These are phyloP conservation scores for Drosophila obscura DNA, from an alignment of 1,140 invertebrate species.

Conservation along the genomic window DNA sequence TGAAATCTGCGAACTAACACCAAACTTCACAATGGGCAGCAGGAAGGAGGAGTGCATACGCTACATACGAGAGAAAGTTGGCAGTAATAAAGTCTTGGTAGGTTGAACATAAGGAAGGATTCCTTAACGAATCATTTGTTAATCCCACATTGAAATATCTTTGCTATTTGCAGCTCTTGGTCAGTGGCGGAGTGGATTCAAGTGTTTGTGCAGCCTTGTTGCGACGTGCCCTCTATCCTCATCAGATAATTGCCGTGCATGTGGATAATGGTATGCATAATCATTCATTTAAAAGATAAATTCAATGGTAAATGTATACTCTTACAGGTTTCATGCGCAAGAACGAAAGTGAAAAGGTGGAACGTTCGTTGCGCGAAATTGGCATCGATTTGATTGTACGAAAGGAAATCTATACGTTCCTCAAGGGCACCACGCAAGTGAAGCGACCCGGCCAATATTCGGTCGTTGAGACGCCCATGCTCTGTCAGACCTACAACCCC, in stretches of 20 bases:
- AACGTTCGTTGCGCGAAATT: constrained; percentile 92
- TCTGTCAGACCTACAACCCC: constrained; percentile 94
- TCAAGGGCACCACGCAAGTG: constrained; percentile 90
- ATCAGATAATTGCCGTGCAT: constrained; percentile 98
- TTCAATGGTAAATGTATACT: neutral
- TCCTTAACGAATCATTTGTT: neutral
- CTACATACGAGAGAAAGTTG: constrained; percentile 95
- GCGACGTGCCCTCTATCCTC: constrained; percentile 93
- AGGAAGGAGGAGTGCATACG: constrained; percentile 96
- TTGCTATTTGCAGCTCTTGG: constrained; percentile 88
- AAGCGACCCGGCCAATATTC: constrained; percentile 85
- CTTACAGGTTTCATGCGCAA: constrained; percentile 95
- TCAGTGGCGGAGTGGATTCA: constrained; percentile 99
- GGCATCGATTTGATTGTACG: constrained; percentile 94
- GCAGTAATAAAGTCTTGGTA: constrained; percentile 96
- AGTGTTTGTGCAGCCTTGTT: constrained; percentile 98
- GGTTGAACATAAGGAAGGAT: constrained; percentile 79
- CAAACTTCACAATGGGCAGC: constrained; percentile 94
- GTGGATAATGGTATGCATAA: constrained; percentile 94
- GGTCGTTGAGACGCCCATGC: constrained; percentile 91
- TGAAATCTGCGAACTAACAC: constrained; percentile 93
- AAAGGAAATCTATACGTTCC: constrained; percentile 90
- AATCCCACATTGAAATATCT: neutral
- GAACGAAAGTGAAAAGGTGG: constrained; percentile 95
- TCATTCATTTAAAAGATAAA: neutral